These are phyloP conservation scores for Acronicta aceris DNA, from an alignment of 2,888 invertebrate genomes.

Conservation along the genomic window DNA sequence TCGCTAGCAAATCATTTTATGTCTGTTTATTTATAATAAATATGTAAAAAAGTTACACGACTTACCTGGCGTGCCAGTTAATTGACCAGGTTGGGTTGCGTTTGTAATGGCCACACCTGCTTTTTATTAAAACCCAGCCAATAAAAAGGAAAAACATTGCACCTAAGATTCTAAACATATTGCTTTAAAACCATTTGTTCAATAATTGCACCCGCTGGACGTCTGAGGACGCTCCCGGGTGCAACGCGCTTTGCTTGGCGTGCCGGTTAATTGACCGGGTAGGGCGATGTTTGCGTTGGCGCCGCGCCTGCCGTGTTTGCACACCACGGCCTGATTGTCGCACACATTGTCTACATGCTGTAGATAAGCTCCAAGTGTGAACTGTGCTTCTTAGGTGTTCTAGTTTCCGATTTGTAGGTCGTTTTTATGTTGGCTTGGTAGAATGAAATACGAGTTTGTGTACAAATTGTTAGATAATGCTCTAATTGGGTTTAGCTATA, in stretches of 20 bases:
- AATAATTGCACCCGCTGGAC: conserved; percentile 22
- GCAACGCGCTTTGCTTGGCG: conserved; percentile 58
- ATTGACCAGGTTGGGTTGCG: conserved; percentile 71
- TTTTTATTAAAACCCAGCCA: conserved; percentile 58
- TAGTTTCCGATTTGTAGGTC: conserved; percentile 11
- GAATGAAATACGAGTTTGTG: background rate
- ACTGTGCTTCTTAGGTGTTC: conserved; percentile 16
- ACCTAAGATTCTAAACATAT: background rate
- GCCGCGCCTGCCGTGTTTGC: conserved; percentile 73
- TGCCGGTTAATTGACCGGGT: conserved; percentile 74
- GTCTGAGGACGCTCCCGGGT: conserved; percentile 31
- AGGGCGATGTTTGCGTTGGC: conserved; percentile 74
- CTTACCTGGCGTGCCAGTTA: conserved; percentile 66
- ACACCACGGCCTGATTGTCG: conserved; percentile 67
- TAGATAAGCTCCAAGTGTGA: conserved; percentile 31
- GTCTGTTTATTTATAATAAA: too few species aligned
- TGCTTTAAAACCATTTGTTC: background rate
- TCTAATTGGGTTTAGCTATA: too few species aligned
- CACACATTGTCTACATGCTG: conserved; percentile 62
- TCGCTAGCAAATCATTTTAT: too few species aligned
- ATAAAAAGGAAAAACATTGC: background rate
- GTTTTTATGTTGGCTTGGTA: background rate
- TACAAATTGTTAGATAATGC: too few species aligned
- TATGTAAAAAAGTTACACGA: conserved; percentile 17
- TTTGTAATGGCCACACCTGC: conserved; percentile 73